These are phyloP conservation scores for Cotesia typhae DNA, from an alignment of 1,140 invertebrate species.

Conservation along the genomic window DNA sequence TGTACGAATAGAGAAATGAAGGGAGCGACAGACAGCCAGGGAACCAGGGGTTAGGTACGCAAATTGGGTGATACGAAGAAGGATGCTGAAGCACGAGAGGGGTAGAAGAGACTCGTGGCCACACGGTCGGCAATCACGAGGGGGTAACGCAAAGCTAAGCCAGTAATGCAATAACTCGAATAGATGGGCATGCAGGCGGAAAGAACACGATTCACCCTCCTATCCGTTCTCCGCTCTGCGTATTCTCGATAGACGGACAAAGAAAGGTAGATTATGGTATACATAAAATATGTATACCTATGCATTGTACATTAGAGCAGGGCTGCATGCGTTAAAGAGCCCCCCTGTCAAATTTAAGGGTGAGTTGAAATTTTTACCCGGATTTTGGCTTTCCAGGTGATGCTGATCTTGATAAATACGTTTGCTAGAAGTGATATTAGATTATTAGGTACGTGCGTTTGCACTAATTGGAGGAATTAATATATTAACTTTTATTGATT, in stretches of 20 bases:
- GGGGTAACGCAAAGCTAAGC: conserved; percentile 59
- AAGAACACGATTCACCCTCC: conserved; percentile 52
- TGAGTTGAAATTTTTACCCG: not conserved
- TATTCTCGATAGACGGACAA: conserved; percentile 33
- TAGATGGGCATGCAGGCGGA: conserved; percentile 59
- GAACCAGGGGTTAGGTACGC: not conserved
- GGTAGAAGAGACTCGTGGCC: conserved; percentile 18
- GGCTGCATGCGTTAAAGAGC: not conserved
- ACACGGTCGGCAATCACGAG: conserved; percentile 43
- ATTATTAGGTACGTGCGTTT: not conserved
- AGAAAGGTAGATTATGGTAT: not conserved
- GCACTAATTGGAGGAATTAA: conserved; percentile 14
- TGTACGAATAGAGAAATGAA: conserved; percentile 15
- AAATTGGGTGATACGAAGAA: not conserved
- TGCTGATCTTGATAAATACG: conserved; percentile 5
- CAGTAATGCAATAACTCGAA: conserved; percentile 65
- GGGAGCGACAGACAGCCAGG: not conserved
- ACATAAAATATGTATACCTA: conserved; percentile 5
- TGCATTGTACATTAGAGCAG: not conserved
- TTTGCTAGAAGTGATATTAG: not conserved
- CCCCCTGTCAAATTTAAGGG: not conserved
- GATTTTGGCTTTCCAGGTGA: conserved; percentile 30
- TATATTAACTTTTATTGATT: not conserved
- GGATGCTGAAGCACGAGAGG: conserved; percentile 14
- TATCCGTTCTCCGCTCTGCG: conserved; percentile 3